Base-by-base conservation (phyloP, 1,140 invertebrate genomes). In the Dendroctonus valens region DNA sequence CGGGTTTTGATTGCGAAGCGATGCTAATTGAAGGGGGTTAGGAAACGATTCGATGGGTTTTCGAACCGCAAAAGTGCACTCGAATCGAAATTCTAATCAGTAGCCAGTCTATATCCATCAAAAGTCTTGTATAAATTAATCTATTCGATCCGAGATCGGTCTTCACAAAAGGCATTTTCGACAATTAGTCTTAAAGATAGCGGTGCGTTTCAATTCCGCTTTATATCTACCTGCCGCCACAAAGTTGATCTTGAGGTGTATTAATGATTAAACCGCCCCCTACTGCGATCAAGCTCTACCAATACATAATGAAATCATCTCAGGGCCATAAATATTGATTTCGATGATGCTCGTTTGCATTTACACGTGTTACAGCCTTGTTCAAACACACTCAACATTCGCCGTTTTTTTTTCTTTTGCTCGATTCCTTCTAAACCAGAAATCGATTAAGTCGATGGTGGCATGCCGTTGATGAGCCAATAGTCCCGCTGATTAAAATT, bases 141-240 rank as follows among this genome's bases (percentile, higher is more conserved):
- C 53, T 55, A 65, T 65, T 11, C 37, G 52, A 55, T 55, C 52
- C 62, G 38, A 54, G 55, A 65, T 65, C 62, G 62, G 62, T 39
- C 53, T 55, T 50, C 15, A 65, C 62, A 65, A 65, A 65, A 57
- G 62, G 62, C 53, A 65, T 53, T 65, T 57, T 57, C 53, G 55
- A 52, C 62, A 65, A 65, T 65, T 65, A 65, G 53, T 39, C 46
- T 57, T 65, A 14, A 57, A 65, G 62, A 65, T 65, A 65, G 62
- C 62, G 62, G 62, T 41, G 62, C 62, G 62, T 52, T 41, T n/a
- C 37, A 51, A 14, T 11, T 57, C 39, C 52, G 42, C 40, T 57
- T 65, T 51, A n/a, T 57, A 14, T 49, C 42, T 57, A 55, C 53
- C 62, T 65, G 52, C 62, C 57, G 57, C 57, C 49, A 48, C 46